These are phyloP conservation scores for Macrotis lagotis DNA, from an alignment of 2,113 vertebrate genomes.

Conservation along the genomic window DNA sequence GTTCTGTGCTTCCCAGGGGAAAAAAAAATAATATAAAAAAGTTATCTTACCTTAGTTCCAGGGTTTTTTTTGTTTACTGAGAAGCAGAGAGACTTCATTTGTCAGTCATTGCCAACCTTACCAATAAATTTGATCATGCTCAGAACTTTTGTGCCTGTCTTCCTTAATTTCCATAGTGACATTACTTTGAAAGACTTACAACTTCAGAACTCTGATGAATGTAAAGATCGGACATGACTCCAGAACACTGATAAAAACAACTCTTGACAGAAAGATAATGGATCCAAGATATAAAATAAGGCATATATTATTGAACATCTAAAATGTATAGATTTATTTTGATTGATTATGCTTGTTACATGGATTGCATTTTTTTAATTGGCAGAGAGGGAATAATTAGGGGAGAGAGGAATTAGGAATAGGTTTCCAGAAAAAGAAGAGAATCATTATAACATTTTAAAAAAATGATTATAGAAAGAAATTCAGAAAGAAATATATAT, in stretches of 20 bases:
- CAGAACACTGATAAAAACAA: neutral
- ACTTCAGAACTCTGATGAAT: neutral
- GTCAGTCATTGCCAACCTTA: neutral
- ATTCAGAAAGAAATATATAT: neutral
- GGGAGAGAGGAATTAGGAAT: neutral
- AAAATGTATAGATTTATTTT: no score
- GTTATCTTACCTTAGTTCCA: neutral
- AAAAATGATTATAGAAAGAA: neutral
- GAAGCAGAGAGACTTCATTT: neutral
- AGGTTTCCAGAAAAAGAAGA: neutral
- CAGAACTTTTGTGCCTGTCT: neutral
- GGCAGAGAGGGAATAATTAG: neutral
- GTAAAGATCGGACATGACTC: neutral
- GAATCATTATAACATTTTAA: neutral
- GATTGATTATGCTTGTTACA: no score
- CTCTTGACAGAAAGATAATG: neutral
- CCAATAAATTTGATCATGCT: neutral
- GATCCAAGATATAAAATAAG: neutral
- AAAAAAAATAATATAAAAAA: neutral
- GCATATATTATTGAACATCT: neutral
- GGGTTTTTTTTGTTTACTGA: neutral
- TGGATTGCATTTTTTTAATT: neutral
- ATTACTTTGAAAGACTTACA: neutral
- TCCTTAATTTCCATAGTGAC: neutral
- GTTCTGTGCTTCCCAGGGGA: neutral